These are phyloP conservation scores for Phenganax marumi DNA, from an alignment of 92 coral and sea anemone genomes.

Conservation along the genomic window DNA sequence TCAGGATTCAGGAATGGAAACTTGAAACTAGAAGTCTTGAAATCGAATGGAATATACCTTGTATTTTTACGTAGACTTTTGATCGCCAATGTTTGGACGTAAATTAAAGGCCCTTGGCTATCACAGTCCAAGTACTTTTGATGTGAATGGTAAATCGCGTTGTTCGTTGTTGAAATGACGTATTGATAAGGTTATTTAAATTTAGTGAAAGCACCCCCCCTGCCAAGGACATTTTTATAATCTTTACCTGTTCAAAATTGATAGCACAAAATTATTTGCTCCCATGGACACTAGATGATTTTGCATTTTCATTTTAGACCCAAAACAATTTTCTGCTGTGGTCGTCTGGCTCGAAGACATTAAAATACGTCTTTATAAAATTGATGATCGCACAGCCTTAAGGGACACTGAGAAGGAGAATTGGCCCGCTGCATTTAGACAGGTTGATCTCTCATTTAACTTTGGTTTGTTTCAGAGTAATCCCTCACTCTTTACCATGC, in stretches of 20 bases:
- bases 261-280: no score
- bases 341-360: slow-evolving; percentile 96
- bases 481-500: no score
- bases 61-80: not conserved
- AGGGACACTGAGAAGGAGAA: slow-evolving; percentile 64
- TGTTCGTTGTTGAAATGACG: not conserved
- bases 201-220: no score
- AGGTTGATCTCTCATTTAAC: slow-evolving; percentile 51
- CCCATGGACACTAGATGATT: not conserved
- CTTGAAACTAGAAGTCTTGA: no score
- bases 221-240: no score
- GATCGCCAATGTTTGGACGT: slow-evolving; percentile 66
- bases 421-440: slow-evolving; percentile 68
- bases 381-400: slow-evolving; percentile 74
- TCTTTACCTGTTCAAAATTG: no score
- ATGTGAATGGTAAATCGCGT: slow-evolving; percentile 52
- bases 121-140: slow-evolving; percentile 79
- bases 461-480: not conserved
- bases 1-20: no score
- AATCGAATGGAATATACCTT: no score
- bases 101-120: slow-evolving; percentile 86
- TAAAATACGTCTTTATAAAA: slow-evolving; percentile 76
- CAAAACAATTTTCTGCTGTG: slow-evolving; percentile 72
- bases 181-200: no score
- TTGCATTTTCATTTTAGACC: slow-evolving; percentile 53